phyloP scores from a whole-genome alignment of 1,140 invertebrate species.

The Diorhabda elongata region DNA sequence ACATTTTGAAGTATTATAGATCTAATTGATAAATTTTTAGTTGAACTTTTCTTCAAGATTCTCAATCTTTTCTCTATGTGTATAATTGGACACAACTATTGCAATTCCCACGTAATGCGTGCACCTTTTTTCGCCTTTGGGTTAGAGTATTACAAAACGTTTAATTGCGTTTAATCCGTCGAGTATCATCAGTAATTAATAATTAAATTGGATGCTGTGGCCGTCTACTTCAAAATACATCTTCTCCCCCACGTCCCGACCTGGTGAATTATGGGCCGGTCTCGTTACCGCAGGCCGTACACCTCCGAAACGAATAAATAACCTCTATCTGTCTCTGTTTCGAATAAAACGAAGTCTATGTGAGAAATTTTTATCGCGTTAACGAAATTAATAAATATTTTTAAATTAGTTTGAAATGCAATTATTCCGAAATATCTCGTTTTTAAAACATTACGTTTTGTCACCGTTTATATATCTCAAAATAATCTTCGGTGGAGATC shows the following conservation, averaged over 20 bases:
- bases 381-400: background rate
- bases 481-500: too few relatives aligned
- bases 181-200: slow-evolving; percentile 2
- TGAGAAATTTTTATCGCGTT: background rate
- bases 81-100: too few relatives aligned
- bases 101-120: slow-evolving; percentile 2
- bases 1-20: too few relatives aligned
- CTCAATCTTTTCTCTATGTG: too few relatives aligned
- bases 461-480: too few relatives aligned
- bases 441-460: too few relatives aligned
- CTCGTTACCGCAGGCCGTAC: background rate
- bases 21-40: too few relatives aligned
- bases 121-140: background rate
- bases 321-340: background rate
- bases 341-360: background rate
- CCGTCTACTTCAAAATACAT: background rate
- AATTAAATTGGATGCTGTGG: background rate
- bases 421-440: too few relatives aligned
- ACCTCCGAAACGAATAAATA: slow-evolving; percentile 2
- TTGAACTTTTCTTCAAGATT: too few relatives aligned
- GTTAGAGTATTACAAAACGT: background rate
- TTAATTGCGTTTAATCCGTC: background rate
- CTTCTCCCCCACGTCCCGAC: background rate
- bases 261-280: slow-evolving; percentile 1
- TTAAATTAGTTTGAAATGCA: too few relatives aligned